A percentile compares a stretch with the other conserved stretches of the same genome.
phyloP scores from a whole-genome alignment of 2,888 invertebrate genomes.

The Adelphocoris suturalis region DNA sequence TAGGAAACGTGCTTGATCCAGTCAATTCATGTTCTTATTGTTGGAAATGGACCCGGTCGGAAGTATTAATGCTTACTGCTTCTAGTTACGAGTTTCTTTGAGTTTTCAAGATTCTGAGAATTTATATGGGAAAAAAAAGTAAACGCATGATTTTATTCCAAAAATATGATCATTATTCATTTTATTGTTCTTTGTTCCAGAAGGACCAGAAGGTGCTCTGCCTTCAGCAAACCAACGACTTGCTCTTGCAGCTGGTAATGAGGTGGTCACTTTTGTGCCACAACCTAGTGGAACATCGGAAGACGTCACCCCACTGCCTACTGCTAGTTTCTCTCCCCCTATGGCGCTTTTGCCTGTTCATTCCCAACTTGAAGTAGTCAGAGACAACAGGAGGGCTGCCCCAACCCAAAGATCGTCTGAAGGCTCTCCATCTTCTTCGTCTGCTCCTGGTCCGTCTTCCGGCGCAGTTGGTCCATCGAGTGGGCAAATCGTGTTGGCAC shows the following conservation, averaged over 20 bases:
- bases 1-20: too few relatives aligned
- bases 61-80: too few relatives aligned
- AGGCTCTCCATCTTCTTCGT: slow-evolving; percentile 24
- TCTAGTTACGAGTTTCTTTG: too few relatives aligned
- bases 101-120: too few relatives aligned
- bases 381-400: not conserved
- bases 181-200: slow-evolving; percentile 67
- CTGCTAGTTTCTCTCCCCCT: not conserved
- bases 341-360: slow-evolving; percentile 56
- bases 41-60: too few relatives aligned
- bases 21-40: too few relatives aligned
- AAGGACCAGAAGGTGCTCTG: slow-evolving; percentile 61
- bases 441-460: slow-evolving; percentile 58
- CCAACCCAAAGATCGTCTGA: slow-evolving; percentile 1
- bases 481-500: slow-evolving; percentile 64
- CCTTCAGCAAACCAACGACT: slow-evolving; percentile 78
- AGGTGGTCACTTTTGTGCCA: slow-evolving; percentile 76
- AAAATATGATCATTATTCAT: too few relatives aligned
- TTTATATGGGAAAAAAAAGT: too few relatives aligned
- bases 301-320: not conserved
- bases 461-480: not conserved
- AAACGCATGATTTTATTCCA: too few relatives aligned
- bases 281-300: slow-evolving; percentile 29
- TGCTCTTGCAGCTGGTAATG: slow-evolving; percentile 79
- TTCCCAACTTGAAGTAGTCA: slow-evolving; percentile 16